Evolutionary conservation across 2,113 vertebrate species (phyloP).

Genomic region (Pelvicachromis taeniatus): DNA sequence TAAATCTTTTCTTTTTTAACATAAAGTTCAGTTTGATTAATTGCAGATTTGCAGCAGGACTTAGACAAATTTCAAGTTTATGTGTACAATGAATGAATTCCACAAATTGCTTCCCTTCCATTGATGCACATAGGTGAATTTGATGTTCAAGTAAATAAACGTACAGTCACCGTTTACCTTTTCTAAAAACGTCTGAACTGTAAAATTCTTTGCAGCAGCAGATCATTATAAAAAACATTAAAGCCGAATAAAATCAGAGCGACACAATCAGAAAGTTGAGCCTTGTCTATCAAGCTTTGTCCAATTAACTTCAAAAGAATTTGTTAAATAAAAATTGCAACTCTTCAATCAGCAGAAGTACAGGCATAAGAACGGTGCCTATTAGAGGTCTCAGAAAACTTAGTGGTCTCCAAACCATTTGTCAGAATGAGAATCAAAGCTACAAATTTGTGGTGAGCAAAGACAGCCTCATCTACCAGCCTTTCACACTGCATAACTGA

Average conservation of each 20-base stretch:
- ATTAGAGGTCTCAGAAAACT: not conserved
- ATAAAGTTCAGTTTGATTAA: not conserved
- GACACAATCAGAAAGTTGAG: not conserved
- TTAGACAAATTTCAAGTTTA: not conserved
- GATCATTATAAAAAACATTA: not conserved
- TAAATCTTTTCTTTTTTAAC: not conserved
- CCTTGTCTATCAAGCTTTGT: not conserved
- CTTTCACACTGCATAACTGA: not conserved
- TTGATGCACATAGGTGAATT: not conserved
- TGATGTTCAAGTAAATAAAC: not conserved
- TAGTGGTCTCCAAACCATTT: not conserved
- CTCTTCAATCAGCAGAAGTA: not conserved
- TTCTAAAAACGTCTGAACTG: rapidly evolving
- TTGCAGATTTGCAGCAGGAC: too few species aligned
- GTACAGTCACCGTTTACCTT: not conserved
- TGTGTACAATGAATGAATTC: not conserved
- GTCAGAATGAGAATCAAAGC: not conserved
- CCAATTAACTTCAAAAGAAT: not conserved
- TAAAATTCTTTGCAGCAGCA: not conserved
- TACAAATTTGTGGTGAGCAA: not conserved
- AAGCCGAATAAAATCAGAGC: not conserved
- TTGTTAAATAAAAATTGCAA: not conserved
- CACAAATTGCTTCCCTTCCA: not conserved
- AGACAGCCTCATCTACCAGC: not conserved
- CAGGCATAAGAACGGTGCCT: not conserved